phyloP scores from a whole-genome alignment of 2,797 vertebrate genomes.

The Furcifer pardalis region DNA sequence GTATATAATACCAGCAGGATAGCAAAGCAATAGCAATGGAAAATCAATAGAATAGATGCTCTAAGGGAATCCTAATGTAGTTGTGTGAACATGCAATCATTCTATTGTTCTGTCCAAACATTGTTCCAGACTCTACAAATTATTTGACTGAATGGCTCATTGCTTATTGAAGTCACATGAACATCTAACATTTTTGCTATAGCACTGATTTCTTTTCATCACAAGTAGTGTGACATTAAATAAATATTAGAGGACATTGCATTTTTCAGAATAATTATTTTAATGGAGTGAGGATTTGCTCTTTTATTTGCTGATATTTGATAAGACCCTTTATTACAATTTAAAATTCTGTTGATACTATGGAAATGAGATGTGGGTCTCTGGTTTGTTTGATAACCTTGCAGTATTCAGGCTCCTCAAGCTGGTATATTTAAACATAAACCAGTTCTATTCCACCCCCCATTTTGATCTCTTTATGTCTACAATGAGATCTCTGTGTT shows the following conservation, averaged over 20 bases:
- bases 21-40: constrained; percentile 53
- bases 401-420: background rate
- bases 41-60: constrained; percentile 52
- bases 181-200: constrained; percentile 12
- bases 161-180: constrained; percentile 44
- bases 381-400: background rate
- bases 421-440: background rate
- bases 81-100: constrained; percentile 44
- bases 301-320: constrained; percentile 26
- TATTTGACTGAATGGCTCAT: constrained; percentile 27
- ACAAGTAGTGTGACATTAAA: constrained; percentile 31
- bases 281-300: background rate
- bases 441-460: background rate
- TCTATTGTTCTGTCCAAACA: constrained; percentile 54
- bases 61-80: constrained; percentile 48
- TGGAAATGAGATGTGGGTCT: background rate
- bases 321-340: background rate
- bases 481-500: background rate
- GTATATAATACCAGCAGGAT: constrained; percentile 51
- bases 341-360: background rate
- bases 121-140: constrained; percentile 42
- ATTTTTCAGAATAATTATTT: constrained; percentile 19
- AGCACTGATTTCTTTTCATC: constrained; percentile 34
- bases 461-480: background rate
- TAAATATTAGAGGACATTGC: constrained; percentile 40